These are phyloP conservation scores for Callinectes sapidus DNA, from an alignment of 2,888 invertebrate genomes.

Conservation along the genomic window DNA sequence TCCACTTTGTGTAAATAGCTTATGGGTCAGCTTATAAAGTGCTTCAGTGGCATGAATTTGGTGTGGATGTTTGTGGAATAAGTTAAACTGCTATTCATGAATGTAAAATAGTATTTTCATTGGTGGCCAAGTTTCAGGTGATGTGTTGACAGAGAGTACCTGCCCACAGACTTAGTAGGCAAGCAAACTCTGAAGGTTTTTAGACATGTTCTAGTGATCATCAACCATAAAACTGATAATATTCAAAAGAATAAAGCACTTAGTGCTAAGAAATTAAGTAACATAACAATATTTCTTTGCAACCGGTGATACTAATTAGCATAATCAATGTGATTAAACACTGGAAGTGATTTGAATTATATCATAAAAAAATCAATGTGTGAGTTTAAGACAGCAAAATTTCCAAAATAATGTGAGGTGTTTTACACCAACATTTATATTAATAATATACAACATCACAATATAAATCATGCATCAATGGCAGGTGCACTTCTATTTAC, in stretches of 20 bases:
- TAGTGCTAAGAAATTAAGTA: not conserved
- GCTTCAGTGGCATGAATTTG: not conserved
- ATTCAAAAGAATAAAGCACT: not conserved
- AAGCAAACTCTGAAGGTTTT: not conserved
- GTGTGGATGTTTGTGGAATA: not conserved
- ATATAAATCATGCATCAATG: not conserved
- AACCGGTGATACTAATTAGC: not conserved
- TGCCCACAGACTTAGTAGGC: too few relatives aligned
- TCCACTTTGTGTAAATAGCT: not conserved
- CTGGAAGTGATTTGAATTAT: not conserved
- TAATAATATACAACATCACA: not conserved
- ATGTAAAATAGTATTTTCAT: not conserved
- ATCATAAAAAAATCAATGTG: not conserved
- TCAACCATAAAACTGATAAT: not conserved
- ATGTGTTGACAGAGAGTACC: not conserved
- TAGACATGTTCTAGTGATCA: not conserved
- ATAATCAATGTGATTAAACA: not conserved
- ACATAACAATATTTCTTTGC: not conserved
- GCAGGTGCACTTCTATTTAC: not conserved
- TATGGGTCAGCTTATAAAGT: not conserved
- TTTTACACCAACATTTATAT: not conserved
- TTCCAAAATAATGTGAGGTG: not conserved
- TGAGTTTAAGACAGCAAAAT: not conserved
- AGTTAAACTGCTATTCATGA: not conserved
- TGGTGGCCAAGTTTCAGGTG: not conserved